Percentiles rank a stretch among this genome's conserved stretches.
Evolutionary conservation across 2,113 vertebrate species (phyloP).

Genomic region (Polypterus senegalus): DNA sequence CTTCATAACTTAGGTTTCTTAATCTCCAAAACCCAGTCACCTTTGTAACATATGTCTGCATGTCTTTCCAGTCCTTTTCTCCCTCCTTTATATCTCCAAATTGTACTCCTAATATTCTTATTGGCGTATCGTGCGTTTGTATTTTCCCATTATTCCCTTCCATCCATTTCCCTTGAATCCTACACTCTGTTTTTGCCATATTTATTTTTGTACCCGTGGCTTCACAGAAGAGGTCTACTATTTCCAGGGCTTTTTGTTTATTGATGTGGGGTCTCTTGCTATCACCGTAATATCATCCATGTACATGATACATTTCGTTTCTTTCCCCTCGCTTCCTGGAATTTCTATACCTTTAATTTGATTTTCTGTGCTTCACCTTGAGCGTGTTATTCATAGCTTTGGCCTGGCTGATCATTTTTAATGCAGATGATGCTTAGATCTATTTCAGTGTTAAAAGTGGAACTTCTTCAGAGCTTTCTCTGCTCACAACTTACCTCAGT

Average conservation of each 20-base stretch:
- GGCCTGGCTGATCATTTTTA: too few species aligned
- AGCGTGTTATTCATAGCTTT: too few species aligned
- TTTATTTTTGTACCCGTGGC: neutral
- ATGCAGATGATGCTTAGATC: too few species aligned
- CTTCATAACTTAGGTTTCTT: neutral
- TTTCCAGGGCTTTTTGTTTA: neutral
- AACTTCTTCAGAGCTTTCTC: too few species aligned
- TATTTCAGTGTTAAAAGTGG: too few species aligned
- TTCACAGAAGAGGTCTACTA: neutral
- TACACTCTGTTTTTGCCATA: neutral
- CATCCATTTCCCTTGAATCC: neutral
- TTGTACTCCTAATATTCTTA: neutral
- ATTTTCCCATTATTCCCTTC: neutral
- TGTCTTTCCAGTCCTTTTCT: neutral
- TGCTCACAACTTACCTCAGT: too few species aligned
- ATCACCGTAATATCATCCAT: neutral
- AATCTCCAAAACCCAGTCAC: neutral
- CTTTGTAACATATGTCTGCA: neutral
- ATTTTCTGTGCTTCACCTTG: too few species aligned
- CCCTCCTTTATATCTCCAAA: neutral
- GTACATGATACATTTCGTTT: neutral
- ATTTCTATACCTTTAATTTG: neutral
- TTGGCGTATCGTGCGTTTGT: neutral
- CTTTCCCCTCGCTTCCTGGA: neutral
- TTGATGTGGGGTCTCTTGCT: neutral